Base-by-base conservation (phyloP, 2,113 vertebrate species). In the Oncorhynchus mykiss region DNA sequence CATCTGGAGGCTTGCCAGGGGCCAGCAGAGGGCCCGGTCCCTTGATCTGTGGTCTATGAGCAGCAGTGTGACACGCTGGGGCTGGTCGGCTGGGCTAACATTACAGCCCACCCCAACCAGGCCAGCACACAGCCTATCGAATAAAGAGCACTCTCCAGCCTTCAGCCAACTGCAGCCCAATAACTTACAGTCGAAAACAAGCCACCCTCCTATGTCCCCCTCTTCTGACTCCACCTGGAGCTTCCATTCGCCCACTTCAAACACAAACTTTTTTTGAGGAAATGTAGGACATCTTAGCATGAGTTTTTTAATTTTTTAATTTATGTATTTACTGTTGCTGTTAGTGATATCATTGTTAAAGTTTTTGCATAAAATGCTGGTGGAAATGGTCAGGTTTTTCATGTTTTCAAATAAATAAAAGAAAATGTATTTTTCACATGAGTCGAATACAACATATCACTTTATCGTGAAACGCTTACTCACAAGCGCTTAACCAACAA, bases 41-140 rank as follows among this genome's bases (percentile, higher is more conserved):
- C 94, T 95, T 96, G 92, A 95, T 95, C 91, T 91, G 76, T 85
- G 90, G 90, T 90, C 88, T 90, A 91, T 85, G 91, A 92, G 93
- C 76, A 88, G 90, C 86, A 74, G 83, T 83, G 80, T 78, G 93
- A 88, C 87, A 87, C 81, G 51, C 78, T 80, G 83, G 89, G 89
- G 77, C 80, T 73, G 39, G 71, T 4, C 51, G 27, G 78, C 87
- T 80, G 74, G 67, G 78, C 87, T 80, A 74, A 69, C 1, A 45
- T 16, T 62, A 83, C 70, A 77, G 79, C 39, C 77, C 7, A 62
- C 78, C 27, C 25, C 16, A 27, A 18, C 31, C 12, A 57, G 80
- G 27, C 49, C 67, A 75, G 70, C 59, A 75, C 80, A 18, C 67
- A 59, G 65, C 67, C 81, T 75, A 65, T 80, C 59, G 84, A 67